A percentile compares a stretch with the other conserved stretches of the same genome.
These are phyloP conservation scores for Neosilurus hyrtlii DNA, from an alignment of 2,797 vertebrate species.

Conservation along the genomic window DNA sequence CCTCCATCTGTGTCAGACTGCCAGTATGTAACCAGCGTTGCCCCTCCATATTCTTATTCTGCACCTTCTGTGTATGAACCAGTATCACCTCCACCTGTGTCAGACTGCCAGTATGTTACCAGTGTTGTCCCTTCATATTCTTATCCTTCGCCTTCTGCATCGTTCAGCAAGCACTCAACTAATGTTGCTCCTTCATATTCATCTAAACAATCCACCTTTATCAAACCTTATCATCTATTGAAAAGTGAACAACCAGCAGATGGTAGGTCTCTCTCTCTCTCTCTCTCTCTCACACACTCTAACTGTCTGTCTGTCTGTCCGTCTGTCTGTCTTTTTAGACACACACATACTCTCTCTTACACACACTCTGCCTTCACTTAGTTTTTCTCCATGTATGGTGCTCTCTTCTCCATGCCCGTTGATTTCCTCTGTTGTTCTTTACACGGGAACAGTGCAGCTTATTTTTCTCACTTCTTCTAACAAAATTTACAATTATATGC, in stretches of 20 bases:
- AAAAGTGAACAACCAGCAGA: not conserved
- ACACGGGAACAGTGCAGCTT: too few species aligned
- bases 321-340: not conserved
- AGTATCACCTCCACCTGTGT: not conserved
- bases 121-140: not conserved
- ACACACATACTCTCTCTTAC: too few species aligned
- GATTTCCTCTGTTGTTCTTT: too few species aligned
- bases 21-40: not conserved
- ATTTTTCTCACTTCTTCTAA: too few species aligned
- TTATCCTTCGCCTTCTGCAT: not conserved
- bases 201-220: not conserved
- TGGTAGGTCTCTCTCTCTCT: not conserved
- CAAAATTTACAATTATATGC: too few species aligned
- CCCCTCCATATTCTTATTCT: not conserved
- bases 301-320: not conserved
- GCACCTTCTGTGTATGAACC: not conserved
- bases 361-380: not conserved
- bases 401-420: not conserved
- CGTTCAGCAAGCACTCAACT: not conserved
- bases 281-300: not conserved
- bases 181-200: not conserved
- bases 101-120: not conserved
- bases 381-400: not conserved
- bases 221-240: not conserved
- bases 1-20: conserved; percentile 4